Conservation (phyloP, 2,113 vertebrate species). For the Hippopotamus amphibius region DNA sequence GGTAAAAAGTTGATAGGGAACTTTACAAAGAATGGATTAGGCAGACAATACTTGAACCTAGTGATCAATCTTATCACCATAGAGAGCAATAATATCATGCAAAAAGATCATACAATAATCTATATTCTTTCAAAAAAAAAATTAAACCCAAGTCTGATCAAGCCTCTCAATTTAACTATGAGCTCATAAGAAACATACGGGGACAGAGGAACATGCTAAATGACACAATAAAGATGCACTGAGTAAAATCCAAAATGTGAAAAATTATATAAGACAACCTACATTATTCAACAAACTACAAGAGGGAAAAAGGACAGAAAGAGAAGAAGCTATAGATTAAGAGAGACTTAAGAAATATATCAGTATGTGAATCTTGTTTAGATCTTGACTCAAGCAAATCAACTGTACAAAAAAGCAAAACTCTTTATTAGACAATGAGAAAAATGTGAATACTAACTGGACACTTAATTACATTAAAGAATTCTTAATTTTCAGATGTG, state of each 20-base stretch:
- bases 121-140: slow-evolving; percentile 53
- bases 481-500: not conserved
- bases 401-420: not conserved
- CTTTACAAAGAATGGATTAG: not conserved
- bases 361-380: not conserved
- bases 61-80: not conserved
- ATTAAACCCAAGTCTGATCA: not conserved
- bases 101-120: not conserved
- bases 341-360: not conserved
- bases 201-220: not conserved
- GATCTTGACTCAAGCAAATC: slow-evolving; percentile 35
- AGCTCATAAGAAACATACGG: not conserved
- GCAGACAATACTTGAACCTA: not conserved
- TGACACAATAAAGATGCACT: not conserved
- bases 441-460: slow-evolving; percentile 14
- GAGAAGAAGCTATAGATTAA: not conserved
- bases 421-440: not conserved
- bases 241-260: slow-evolving; percentile 14
- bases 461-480: slow-evolving; percentile 51
- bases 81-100: not conserved
- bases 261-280: not conserved
- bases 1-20: not conserved
- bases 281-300: slow-evolving; percentile 52
- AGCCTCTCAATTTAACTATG: slow-evolving; percentile 28
- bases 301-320: not conserved